Evolutionary conservation across 2,113 vertebrate species (phyloP).

Genomic region (Odontophorus gujanensis): DNA sequence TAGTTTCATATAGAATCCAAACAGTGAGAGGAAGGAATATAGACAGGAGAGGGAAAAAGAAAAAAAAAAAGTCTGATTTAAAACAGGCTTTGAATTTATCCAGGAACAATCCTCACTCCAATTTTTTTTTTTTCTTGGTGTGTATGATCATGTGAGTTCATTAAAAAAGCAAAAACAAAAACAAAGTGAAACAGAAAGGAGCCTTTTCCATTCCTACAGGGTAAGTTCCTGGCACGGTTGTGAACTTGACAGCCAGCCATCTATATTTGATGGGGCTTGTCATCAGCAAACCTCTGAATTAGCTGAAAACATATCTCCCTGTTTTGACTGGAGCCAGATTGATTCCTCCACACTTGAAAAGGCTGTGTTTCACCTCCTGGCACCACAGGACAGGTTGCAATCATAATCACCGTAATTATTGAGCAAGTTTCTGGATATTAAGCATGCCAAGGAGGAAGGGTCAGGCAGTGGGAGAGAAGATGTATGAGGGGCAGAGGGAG

Average conservation of each 20-base stretch:
- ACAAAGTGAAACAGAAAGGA: neutral
- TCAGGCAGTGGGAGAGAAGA: neutral
- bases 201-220: neutral
- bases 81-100: conserved; percentile 69
- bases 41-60: neutral
- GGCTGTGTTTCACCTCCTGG: conserved; percentile 54
- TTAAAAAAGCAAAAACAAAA: neutral
- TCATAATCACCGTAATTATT: conserved; percentile 71
- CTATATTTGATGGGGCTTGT: conserved; percentile 35
- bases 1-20: neutral
- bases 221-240: conserved; percentile 33
- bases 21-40: neutral
- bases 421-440: conserved; percentile 37
- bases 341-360: conserved; percentile 63
- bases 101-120: neutral
- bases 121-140: neutral
- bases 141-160: neutral
- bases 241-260: conserved; percentile 19
- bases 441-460: neutral
- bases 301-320: conserved; percentile 49
- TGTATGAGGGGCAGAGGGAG: neutral
- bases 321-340: conserved; percentile 61
- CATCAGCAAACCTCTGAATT: neutral
- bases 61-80: conserved; percentile 55
- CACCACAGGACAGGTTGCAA: conserved; percentile 66